Evolutionary conservation across 2,888 invertebrate species (phyloP), one percentile per base, ranked within the genome.

Genomic region (Euclidia mi): DNA sequence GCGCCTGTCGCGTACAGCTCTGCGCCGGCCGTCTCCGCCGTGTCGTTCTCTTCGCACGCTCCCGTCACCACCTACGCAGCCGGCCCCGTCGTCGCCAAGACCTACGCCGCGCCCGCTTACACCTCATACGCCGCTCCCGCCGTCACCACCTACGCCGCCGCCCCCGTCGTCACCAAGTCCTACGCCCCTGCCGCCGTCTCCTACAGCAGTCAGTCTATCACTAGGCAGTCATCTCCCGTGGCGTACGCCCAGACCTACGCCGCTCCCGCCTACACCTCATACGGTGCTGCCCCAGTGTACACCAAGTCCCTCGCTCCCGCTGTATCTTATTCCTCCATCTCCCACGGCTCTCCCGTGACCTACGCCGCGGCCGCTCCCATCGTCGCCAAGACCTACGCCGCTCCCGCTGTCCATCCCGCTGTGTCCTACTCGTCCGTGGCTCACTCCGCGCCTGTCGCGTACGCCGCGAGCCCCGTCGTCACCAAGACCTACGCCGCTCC

Each of bases 231-330:
- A 7, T 91, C 95, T 3, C 87, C 87, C 2, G 63, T 85, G 3
- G 71, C 82, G 25, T 71, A 85, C 61, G 78, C 66, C 85, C 85
- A 66, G 81, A 88, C 71, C 78, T 76, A 63, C 82, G 84, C 68
- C 81, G 90, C 65, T 78, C 78, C 65, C 38, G 77, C 76, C 14
- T 64, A 77, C 46, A 63, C 79, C 43, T 65, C 88, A 61, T 81
- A 82, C 66, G 77, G 91, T 50, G 92, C 95, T 57, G 89, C 92
- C 46, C 91, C 95, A 48, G 85, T 81, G 2, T 88, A 72, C 87
- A 70, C 94, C 92, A 72, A 89, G 70, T 81, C 86, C 89, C 68
- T 85, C 62, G 71, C 84, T 65, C 86, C 87, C 2, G 83, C 84
- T 18, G 78, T 84, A 25, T 86, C 90, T 11, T 71, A 71, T 76